Evolutionary conservation across 2,797 vertebrate species (phyloP).

Genomic region (Gymnothorax reevesii): DNA sequence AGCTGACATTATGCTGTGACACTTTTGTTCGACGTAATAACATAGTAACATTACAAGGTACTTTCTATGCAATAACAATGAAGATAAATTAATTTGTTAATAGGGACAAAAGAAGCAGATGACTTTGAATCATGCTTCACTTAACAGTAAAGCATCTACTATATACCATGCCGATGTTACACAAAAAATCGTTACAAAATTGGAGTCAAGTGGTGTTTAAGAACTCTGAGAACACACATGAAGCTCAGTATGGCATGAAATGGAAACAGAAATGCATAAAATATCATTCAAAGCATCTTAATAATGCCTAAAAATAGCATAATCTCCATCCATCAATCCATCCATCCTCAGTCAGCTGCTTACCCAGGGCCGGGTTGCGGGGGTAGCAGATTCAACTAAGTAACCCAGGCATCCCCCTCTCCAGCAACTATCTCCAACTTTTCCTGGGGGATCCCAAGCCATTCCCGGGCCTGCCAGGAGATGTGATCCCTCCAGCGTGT

Average conservation of each 20-base stretch:
- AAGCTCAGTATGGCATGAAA: neutral
- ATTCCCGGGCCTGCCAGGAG: too few species aligned
- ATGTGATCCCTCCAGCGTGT: too few species aligned
- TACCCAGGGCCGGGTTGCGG: too few species aligned
- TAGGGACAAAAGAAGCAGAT: neutral
- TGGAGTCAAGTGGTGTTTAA: slow-evolving; percentile 44
- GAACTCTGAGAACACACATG: slow-evolving; percentile 13
- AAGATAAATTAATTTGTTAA: neutral
- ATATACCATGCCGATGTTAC: too few species aligned
- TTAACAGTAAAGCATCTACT: neutral
- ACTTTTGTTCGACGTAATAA: neutral
- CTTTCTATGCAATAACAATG: neutral
- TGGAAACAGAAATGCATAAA: neutral
- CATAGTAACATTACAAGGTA: neutral
- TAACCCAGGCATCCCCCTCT: too few species aligned
- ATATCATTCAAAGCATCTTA: neutral
- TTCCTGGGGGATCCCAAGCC: too few species aligned
- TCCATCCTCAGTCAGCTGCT: too few species aligned
- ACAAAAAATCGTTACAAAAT: too few species aligned
- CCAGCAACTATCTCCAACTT: too few species aligned
- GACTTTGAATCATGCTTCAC: neutral
- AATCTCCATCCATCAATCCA: neutral
- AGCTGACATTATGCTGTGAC: neutral
- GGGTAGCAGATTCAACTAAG: too few species aligned
- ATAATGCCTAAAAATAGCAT: neutral